These are phyloP conservation scores for Clupea harengus DNA, from an alignment of 2,113 vertebrate genomes.

Conservation along the genomic window DNA sequence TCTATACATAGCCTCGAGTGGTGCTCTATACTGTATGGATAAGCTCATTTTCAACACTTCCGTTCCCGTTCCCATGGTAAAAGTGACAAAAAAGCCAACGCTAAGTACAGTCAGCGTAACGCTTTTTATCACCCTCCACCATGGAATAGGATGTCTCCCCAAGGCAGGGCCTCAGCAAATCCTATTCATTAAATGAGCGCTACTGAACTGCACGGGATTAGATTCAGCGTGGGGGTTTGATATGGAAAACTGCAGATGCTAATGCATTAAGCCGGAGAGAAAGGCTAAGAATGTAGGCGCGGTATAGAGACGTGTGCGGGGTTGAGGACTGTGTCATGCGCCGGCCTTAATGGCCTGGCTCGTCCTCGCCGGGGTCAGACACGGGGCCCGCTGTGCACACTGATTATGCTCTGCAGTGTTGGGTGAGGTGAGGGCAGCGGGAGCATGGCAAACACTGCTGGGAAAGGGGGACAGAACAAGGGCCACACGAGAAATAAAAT, in stretches of 20 bases:
- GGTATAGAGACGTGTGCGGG: neutral
- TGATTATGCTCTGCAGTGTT: neutral
- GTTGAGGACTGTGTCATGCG: neutral
- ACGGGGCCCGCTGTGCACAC: neutral
- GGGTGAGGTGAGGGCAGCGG: neutral
- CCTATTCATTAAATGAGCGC: conserved; percentile 27
- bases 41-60: conserved; percentile 23
- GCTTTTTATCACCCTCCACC: conserved; percentile 21
- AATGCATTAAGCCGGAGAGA: neutral
- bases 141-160: conserved; percentile 3
- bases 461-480: conserved; percentile 24
- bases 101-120: conserved; percentile 6
- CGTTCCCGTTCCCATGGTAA: conserved; percentile 11
- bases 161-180: conserved; percentile 26
- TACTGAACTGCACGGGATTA: conserved; percentile 24
- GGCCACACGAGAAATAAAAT: conserved; percentile 24
- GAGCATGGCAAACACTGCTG: neutral
- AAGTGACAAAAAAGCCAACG: conserved; percentile 24
- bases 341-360: neutral
- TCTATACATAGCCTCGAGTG: conserved; percentile 7
- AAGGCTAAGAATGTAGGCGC: neutral
- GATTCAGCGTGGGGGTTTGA: conserved; percentile 21
- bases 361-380: neutral
- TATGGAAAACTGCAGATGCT: conserved; percentile 19
- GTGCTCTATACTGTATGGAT: neutral